Percentiles rank a stretch among this genome's conserved stretches.
phyloP scores from a whole-genome alignment of 2,797 vertebrate genomes.

The Acomys russatus region DNA sequence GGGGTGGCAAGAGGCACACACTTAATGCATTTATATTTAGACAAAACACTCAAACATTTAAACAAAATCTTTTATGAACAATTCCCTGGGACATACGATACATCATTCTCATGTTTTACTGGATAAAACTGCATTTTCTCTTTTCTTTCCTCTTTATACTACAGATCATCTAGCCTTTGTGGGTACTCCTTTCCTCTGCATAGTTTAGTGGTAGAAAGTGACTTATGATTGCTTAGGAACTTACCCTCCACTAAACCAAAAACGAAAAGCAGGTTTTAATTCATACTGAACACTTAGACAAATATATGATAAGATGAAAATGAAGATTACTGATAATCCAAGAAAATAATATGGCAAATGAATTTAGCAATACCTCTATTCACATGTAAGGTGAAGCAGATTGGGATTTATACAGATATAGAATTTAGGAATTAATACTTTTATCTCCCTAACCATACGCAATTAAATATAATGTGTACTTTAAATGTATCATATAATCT shows the following conservation, averaged over 20 bases:
- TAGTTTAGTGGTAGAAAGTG: neutral
- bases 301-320: neutral
- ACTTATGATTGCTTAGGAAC: neutral
- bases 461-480: neutral
- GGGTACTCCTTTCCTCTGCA: neutral
- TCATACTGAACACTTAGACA: neutral
- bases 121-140: neutral
- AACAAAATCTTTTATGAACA: neutral
- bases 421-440: neutral
- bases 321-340: neutral
- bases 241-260: neutral
- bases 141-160: neutral
- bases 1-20: neutral
- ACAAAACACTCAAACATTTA: neutral
- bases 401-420: neutral
- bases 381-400: neutral
- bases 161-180: neutral
- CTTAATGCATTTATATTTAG: neutral
- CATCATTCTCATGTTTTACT: conserved; percentile 2
- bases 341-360: neutral
- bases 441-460: neutral
- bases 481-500: neutral
- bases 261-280: neutral
- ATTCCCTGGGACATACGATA: neutral
- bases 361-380: too few relatives aligned